These are phyloP conservation scores for Anas bernieri DNA, from an alignment of 2,797 vertebrate species.

Conservation along the genomic window DNA sequence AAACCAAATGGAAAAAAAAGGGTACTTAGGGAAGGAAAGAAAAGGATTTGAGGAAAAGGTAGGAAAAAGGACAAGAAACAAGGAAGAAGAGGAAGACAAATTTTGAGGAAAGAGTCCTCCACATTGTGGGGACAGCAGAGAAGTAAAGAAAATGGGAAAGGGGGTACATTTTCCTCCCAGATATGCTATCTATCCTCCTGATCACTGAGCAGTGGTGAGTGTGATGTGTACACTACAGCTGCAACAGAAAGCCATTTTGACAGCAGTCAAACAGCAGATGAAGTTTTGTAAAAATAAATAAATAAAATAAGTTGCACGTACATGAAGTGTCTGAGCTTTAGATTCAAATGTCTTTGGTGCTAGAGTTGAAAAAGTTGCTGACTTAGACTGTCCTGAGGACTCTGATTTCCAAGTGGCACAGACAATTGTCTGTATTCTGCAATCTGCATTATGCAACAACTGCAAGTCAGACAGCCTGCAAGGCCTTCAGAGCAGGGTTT, in stretches of 20 bases:
- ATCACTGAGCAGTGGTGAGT: neutral
- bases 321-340: neutral
- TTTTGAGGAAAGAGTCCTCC: neutral
- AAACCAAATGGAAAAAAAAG: neutral
- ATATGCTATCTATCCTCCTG: neutral
- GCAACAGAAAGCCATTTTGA: neutral
- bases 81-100: neutral
- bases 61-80: neutral
- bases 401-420: conserved; percentile 49
- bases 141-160: neutral
- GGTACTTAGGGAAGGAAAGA: neutral
- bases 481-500: neutral
- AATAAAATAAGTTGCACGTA: neutral
- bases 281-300: neutral
- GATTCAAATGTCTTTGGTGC: neutral
- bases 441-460: conserved; percentile 53
- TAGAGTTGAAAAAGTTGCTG: conserved; percentile 46
- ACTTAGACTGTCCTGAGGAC: conserved; percentile 22
- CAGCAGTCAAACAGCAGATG: neutral
- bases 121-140: neutral
- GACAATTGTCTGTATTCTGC: conserved; percentile 47
- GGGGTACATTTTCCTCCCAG: neutral
- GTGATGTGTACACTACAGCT: neutral
- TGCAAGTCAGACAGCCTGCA: neutral
- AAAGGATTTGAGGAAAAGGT: neutral